Percentiles rank a stretch among this genome's conserved stretches.
These are phyloP conservation scores for Chloebia gouldiae DNA, from an alignment of 2,113 vertebrate species.

Conservation along the genomic window DNA sequence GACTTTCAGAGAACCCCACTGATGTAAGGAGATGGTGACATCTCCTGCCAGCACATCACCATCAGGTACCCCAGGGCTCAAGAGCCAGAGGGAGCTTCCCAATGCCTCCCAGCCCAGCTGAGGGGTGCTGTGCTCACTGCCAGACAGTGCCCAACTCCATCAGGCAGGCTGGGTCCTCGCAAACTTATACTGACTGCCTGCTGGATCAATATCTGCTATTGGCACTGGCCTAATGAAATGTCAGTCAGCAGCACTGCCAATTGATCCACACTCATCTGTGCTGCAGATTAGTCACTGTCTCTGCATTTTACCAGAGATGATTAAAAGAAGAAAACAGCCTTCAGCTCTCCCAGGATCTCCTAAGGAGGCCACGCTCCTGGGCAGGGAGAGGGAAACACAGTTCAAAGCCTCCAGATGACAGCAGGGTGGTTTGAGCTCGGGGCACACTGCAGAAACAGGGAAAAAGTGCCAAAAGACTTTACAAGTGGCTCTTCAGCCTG, in stretches of 20 bases:
- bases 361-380: neutral
- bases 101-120: neutral
- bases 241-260: neutral
- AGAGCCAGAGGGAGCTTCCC: neutral
- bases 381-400: neutral
- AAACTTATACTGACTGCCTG: fast-evolving
- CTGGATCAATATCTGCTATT: slow-evolving; percentile 13
- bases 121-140: neutral
- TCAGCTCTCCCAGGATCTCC: neutral
- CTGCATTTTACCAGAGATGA: neutral
- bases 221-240: neutral
- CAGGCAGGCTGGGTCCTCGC: neutral
- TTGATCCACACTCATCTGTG: neutral
- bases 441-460: neutral
- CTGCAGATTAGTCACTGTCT: neutral
- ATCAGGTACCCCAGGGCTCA: neutral
- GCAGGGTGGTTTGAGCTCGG: neutral
- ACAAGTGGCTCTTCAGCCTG: neutral
- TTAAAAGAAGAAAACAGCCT: neutral
- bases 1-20: neutral
- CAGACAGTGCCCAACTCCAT: neutral
- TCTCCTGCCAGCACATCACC: neutral
- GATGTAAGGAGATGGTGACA: neutral
- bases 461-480: neutral
- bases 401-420: neutral